Conservation (phyloP, 2,113 vertebrate species). For the Panthera uncia region DNA sequence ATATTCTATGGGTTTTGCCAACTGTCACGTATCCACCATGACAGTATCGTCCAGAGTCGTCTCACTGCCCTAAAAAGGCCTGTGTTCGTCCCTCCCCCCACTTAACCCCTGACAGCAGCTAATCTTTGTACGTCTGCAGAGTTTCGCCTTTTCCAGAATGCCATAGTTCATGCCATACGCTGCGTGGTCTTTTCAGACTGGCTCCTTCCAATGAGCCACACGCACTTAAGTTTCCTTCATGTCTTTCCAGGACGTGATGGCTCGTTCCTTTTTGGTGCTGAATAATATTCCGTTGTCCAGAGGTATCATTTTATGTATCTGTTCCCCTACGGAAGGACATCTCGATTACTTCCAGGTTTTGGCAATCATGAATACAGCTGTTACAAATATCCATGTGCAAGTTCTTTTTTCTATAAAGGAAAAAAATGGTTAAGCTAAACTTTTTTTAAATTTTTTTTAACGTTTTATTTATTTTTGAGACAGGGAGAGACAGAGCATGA, state of each 20-base stretch:
- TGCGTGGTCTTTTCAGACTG: not conserved
- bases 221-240: not conserved
- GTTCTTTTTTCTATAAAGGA: not conserved
- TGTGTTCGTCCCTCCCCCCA: fast-evolving
- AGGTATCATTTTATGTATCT: not conserved
- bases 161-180: fast-evolving
- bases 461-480: no score
- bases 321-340: not conserved
- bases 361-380: not conserved
- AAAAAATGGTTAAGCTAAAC: not conserved
- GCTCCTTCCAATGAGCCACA: not conserved
- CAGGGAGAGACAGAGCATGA: no score
- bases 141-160: not conserved
- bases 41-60: fast-evolving
- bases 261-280: not conserved
- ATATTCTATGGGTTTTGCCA: not conserved
- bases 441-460: not conserved
- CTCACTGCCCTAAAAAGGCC: not conserved
- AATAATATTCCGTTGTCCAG: not conserved
- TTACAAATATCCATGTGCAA: not conserved
- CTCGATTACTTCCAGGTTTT: not conserved
- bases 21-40: fast-evolving
- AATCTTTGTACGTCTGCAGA: not conserved
- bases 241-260: not conserved
- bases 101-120: not conserved